These are phyloP conservation scores for Entomyzon cyanotis DNA, from an alignment of 2,113 vertebrate species.

Conservation along the genomic window DNA sequence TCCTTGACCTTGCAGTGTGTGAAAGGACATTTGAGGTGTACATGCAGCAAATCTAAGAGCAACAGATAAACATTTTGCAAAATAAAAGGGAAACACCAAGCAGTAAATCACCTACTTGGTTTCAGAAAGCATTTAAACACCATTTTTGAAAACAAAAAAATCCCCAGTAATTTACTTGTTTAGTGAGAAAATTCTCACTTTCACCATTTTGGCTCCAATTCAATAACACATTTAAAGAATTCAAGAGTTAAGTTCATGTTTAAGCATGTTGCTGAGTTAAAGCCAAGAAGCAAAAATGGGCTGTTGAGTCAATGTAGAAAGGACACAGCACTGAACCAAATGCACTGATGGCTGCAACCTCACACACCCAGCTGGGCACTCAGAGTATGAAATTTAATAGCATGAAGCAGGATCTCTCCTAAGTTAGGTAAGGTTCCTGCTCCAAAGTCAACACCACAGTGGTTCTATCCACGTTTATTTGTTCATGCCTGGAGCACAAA, in stretches of 20 bases:
- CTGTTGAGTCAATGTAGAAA: not conserved
- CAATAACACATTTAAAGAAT: not conserved
- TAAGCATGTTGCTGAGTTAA: not conserved
- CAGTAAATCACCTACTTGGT: not conserved
- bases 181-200: not conserved
- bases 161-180: not conserved
- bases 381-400: rapidly evolving
- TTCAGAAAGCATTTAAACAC: not conserved
- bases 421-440: not conserved
- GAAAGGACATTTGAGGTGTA: not conserved
- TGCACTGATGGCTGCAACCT: not conserved
- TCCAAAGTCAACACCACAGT: not conserved
- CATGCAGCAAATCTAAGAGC: not conserved
- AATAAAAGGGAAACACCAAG: not conserved
- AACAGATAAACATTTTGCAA: not conserved
- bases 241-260: not conserved
- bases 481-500: not conserved
- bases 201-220: not conserved
- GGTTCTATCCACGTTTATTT: not conserved
- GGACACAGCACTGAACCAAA: not conserved
- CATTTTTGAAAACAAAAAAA: not conserved
- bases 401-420: not conserved
- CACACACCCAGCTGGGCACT: not conserved
- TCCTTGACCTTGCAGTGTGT: not conserved
- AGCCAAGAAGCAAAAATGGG: not conserved